Base-by-base conservation (phyloP, 2,797 vertebrate genomes). In the Lophius americanus region DNA sequence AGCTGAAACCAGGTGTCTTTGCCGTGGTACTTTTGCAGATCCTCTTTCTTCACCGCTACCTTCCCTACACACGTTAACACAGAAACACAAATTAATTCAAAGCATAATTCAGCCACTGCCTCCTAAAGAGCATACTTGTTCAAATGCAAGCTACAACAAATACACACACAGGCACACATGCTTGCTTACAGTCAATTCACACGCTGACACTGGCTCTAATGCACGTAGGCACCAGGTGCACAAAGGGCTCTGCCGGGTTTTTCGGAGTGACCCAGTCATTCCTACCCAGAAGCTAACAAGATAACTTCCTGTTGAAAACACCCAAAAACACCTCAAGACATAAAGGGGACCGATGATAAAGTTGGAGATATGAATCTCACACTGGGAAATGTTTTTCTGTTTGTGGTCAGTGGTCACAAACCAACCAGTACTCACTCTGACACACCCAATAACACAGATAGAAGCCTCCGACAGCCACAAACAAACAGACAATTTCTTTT, bases 1-100 rank as follows among this genome's bases (percentile, higher is more conserved):
- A 99, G 93, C 85, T 95, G 97, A 91, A 99, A 99, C 98, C 98
- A 99, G 48, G 97, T 98, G 92, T 99, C 98, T 93, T 97, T 96
- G 79, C 97, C 97, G 33, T 98, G 96, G 79, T 99, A 99, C 79
- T 97, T 98, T 88, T 96, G 97, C 76, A 99, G 87, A 84, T 99
- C 97, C 79, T 99, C 98, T 68, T 98, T 99, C 92, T 96, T 94
- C 81, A 99, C 97, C 1, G 98, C 97, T 55, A 99, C 98, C 83
- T 99, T 99, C 56, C 98, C 98, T 99, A 64, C 5, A 82, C 70
- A 77, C 23, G 2, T 23, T 23, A 23, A 23, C 33, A 68, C 42
- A 64, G 41, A 53, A 7, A n/a, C 2, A 38, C 35, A 41, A 7
- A 78, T 23, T 60, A 42, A 48, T 50, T 66, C 43, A 82, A 3